A percentile compares a stretch with the other conserved stretches of the same genome.
Conservation (phyloP, 2,113 vertebrate genomes). For the Ceyx melanurus region DNA sequence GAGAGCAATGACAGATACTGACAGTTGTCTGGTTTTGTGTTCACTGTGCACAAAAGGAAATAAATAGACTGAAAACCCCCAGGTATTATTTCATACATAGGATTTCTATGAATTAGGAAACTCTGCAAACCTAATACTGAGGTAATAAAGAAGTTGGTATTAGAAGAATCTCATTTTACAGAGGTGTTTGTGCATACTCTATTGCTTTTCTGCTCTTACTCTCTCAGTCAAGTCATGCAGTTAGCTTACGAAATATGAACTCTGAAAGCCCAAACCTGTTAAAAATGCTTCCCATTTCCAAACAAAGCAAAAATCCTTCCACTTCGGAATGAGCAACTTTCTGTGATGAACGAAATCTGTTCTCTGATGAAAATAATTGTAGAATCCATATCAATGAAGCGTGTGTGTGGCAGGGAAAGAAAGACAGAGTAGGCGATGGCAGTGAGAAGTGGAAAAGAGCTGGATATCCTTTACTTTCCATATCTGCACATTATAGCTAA, state of each 20-base stretch:
- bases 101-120: slow-evolving; percentile 20
- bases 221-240: background rate
- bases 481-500: slow-evolving; percentile 36
- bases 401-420: background rate
- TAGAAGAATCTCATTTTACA: background rate
- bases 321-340: slow-evolving; percentile 10
- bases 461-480: slow-evolving; percentile 50
- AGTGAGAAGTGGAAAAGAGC: slow-evolving; percentile 28
- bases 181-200: background rate
- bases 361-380: slow-evolving; percentile 40
- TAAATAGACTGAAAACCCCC: background rate
- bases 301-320: slow-evolving; percentile 57
- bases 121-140: background rate
- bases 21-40: background rate
- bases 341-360: slow-evolving; percentile 33
- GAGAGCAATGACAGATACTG: background rate
- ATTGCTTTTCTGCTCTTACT: background rate
- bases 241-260: slow-evolving; percentile 34
- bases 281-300: slow-evolving; percentile 23
- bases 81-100: background rate
- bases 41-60: background rate
- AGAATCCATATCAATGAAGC: slow-evolving; percentile 25
- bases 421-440: slow-evolving; percentile 2
- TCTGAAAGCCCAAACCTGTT: slow-evolving; percentile 42
- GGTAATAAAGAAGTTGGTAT: background rate